A percentile compares a stretch with the other conserved stretches of the same genome.
Conservation (phyloP, 2,888 invertebrate species). For the Graphium colonna region DNA sequence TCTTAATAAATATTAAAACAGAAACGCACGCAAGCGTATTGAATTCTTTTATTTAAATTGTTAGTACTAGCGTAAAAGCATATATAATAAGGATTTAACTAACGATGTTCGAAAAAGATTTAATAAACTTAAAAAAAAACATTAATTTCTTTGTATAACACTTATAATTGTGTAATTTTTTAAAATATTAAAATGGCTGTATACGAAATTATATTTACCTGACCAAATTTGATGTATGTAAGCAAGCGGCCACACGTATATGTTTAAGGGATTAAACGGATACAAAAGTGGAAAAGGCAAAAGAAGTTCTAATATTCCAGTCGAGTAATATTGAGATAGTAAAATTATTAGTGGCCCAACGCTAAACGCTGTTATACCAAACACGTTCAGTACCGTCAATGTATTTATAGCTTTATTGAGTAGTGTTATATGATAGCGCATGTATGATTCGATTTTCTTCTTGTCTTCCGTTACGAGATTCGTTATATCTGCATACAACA, state of each 20-base stretch:
- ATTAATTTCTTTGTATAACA: too few relatives aligned
- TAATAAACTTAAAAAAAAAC: too few relatives aligned
- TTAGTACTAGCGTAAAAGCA: too few relatives aligned
- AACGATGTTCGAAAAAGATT: too few relatives aligned
- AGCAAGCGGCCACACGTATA: conserved; percentile 15
- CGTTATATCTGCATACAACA: neutral
- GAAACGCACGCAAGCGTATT: too few relatives aligned
- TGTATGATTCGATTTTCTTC: neutral
- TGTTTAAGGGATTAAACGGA: conserved; percentile 18
- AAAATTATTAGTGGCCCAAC: conserved; percentile 11
- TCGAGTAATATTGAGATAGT: conserved; percentile 2
- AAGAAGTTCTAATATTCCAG: conserved; percentile 6
- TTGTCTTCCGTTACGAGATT: neutral
- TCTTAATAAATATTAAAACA: too few relatives aligned
- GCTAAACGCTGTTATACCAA: conserved; percentile 14
- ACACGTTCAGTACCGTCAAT: neutral
- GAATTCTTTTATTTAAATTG: too few relatives aligned
- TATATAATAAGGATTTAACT: too few relatives aligned
- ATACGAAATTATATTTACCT: conserved; percentile 8
- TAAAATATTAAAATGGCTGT: too few relatives aligned
- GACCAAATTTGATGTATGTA: conserved; percentile 22
- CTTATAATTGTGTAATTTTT: too few relatives aligned
- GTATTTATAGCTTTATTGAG: conserved; percentile 8
- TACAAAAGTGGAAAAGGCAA: conserved; percentile 18
- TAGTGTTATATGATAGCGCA: neutral